Conservation (phyloP, 2,113 vertebrate genomes). For the Oryzias javanicus region DNA sequence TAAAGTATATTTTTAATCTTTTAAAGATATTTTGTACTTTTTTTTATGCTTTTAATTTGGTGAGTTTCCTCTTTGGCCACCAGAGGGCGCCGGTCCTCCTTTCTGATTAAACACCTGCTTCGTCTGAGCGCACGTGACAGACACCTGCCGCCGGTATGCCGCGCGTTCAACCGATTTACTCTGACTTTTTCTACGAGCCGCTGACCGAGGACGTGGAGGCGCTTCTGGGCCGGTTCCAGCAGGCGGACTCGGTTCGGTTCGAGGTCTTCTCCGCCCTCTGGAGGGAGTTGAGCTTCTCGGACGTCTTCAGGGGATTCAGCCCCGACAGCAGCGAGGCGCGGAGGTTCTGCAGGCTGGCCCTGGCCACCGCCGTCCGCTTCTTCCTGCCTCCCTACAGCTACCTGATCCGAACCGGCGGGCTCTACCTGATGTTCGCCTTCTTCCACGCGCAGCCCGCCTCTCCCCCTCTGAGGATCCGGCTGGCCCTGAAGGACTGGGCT, state of each 20-base stretch:
- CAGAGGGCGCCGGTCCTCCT: too few species aligned
- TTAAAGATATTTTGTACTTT: too few species aligned
- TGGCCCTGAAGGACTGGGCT: conserved; percentile 86
- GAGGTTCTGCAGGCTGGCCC: conserved; percentile 76
- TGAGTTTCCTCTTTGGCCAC: too few species aligned
- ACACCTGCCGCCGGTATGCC: conserved; percentile 74
- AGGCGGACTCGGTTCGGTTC: conserved; percentile 82
- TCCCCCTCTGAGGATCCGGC: conserved; percentile 85
- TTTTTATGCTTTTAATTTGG: too few species aligned
- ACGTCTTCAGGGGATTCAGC: conserved; percentile 77
- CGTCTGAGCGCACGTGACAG: conserved; percentile 80
- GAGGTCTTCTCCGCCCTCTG: conserved; percentile 84
- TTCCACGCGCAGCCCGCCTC: conserved; percentile 82
- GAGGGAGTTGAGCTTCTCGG: conserved; percentile 83
- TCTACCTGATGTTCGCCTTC: conserved; percentile 89
- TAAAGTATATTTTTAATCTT: too few species aligned
- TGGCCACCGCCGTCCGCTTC: conserved; percentile 82
- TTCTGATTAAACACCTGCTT: too few species aligned
- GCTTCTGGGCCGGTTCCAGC: conserved; percentile 85
- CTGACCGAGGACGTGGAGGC: conserved; percentile 85
- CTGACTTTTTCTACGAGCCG: conserved; percentile 45
- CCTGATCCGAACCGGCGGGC: conserved; percentile 90
- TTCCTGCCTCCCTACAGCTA: conserved; percentile 89
- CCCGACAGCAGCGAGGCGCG: conserved; percentile 70
- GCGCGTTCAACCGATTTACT: background rate